These are phyloP conservation scores for Lepidostoma basale DNA, from an alignment of 1,140 invertebrate genomes.

Conservation along the genomic window DNA sequence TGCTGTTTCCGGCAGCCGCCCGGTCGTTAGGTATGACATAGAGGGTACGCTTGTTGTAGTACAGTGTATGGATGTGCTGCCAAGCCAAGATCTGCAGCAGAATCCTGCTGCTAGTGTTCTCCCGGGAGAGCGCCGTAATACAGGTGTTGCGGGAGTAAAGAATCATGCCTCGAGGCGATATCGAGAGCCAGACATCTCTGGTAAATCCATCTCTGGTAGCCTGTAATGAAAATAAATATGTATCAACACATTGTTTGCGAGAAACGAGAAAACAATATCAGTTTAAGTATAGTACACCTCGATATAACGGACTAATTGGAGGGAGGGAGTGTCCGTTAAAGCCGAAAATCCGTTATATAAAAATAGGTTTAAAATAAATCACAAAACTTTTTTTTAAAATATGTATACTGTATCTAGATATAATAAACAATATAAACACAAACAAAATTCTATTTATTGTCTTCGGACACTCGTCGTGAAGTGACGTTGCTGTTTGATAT, in stretches of 20 bases:
- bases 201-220: constrained; percentile 60
- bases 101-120: constrained; percentile 52
- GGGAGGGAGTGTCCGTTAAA: too few species aligned
- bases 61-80: constrained; percentile 76
- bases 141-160: constrained; percentile 60
- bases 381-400: too few species aligned
- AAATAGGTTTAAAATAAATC: too few species aligned
- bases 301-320: too few species aligned
- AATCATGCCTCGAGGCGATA: constrained; percentile 64
- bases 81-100: constrained; percentile 62
- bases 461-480: too few species aligned
- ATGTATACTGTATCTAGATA: too few species aligned
- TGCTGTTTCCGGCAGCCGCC: constrained; percentile 62
- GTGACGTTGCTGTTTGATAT: too few species aligned
- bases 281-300: too few species aligned
- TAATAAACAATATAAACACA: too few species aligned
- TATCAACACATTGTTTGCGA: neutral
- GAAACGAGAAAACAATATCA: neutral
- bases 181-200: constrained; percentile 64
- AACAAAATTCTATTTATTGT: too few species aligned
- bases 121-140: constrained; percentile 46
- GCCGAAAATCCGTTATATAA: too few species aligned
- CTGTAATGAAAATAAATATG: constrained; percentile 26
- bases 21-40: constrained; percentile 67
- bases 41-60: constrained; percentile 74